phyloP scores from a whole-genome alignment of 1,140 invertebrate genomes.

The Neodiprion virginianus region DNA sequence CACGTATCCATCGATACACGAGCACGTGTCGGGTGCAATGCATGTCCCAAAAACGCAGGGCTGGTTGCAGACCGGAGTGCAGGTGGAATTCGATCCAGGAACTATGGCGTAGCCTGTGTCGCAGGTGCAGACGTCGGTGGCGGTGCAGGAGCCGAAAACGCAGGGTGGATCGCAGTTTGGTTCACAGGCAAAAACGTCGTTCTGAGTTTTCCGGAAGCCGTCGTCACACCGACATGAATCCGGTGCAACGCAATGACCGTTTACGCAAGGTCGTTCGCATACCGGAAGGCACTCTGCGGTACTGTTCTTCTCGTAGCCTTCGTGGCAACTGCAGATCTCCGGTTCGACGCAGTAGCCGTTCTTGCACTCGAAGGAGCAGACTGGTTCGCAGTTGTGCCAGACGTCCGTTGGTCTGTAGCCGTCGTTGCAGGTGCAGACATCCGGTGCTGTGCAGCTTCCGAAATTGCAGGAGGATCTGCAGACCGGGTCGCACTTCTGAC shows the following conservation, averaged over 20 bases:
- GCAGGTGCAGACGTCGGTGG: conserved; percentile 42
- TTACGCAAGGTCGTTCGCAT: conserved; percentile 57
- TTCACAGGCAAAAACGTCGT: conserved; percentile 25
- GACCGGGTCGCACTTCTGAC: conserved; percentile 57
- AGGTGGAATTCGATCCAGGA: conserved; percentile 34
- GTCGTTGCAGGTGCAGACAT: conserved; percentile 37
- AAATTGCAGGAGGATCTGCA: conserved; percentile 39
- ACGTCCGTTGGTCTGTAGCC: conserved; percentile 23
- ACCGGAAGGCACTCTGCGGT: conserved; percentile 39
- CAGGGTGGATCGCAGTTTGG: conserved; percentile 31
- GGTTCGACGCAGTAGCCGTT: conserved; percentile 40
- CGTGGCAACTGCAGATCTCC: conserved; percentile 56
- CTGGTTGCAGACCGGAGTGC: conserved; percentile 57
- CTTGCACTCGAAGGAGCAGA: conserved; percentile 25
- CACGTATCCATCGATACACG: conserved; percentile 25
- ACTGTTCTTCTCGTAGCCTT: conserved; percentile 45
- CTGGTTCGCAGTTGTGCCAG: conserved; percentile 23
- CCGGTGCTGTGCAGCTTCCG: conserved; percentile 40
- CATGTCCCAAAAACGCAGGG: conserved; percentile 64
- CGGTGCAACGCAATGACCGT: conserved; percentile 67
- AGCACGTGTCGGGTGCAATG: conserved; percentile 59
- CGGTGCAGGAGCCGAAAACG: conserved; percentile 33
- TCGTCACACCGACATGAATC: conserved; percentile 64
- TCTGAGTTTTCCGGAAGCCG: conserved; percentile 32
- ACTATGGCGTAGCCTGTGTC: conserved; percentile 38